Evolutionary conservation across 2,797 vertebrate species (phyloP), one percentile per base, ranked within the genome.

Genomic region (Cirrhinus molitorella): DNA sequence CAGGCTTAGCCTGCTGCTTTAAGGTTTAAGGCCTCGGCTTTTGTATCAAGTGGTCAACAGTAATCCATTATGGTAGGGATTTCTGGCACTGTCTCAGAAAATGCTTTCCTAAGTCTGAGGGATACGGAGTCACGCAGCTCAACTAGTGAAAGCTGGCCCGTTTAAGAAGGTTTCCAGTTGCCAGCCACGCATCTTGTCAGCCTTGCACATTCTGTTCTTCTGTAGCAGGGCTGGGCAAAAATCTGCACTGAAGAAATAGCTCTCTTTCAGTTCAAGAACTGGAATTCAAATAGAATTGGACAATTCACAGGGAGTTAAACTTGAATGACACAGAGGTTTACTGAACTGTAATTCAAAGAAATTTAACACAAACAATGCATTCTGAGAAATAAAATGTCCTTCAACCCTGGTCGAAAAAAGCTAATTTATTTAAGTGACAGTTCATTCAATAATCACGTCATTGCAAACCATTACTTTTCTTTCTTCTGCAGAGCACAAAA

Each of bases 51-150:
- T 61, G 83, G 81, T 75, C 81, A 74, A 51, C 25, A n/a, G 59
- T 84, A 81, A 87, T 88, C 87, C 83, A 79, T 81, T 79, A 59
- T 77, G 37, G 37, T 71, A 45, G 74, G 67, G 82, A 81, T 81
- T 76, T 83, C 72, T 71, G 74, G 80, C 85, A 63, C 25, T 45
- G 67, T 73, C 45, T 80, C 25, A 63, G 55, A 53, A 72, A 75
- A 79, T 55, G 67, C 31, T 84, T 57, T 31, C 53, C 73, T 16
- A 57, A 57, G 47, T 77, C 57, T 40, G 37, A 63, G 57, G 61
- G 61, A 43, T 76, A 51, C 43, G 0, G 49, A 67, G 34, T 57
- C 47, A 17, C 8, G 2, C 34, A 65, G 25, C 37, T 68, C 49
- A 82, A 77, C 80, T 63, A 65, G 55, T 47, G 37, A 85, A 72